These are phyloP conservation scores for Odiellus spinosus DNA, from an alignment of 2,888 invertebrate species.

Conservation along the genomic window DNA sequence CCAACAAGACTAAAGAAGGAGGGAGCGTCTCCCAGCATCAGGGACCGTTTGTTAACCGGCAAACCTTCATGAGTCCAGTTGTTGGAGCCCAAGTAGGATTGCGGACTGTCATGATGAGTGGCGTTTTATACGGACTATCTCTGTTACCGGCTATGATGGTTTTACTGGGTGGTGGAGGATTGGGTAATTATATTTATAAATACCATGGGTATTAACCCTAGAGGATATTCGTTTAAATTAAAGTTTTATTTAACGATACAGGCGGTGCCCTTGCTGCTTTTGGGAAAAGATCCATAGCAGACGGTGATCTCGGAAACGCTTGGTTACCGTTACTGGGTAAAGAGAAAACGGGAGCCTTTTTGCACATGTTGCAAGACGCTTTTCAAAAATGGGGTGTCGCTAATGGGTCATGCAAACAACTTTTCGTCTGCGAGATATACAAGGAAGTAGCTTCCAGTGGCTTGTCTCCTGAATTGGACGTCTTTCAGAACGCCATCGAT, in stretches of 20 bases:
- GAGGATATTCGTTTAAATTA: too few relatives aligned
- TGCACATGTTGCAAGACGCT: conserved; percentile 12
- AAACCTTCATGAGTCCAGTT: too few relatives aligned
- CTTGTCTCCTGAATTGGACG: conserved; percentile 12
- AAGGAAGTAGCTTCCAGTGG: conserved; percentile 12
- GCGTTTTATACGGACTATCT: conserved; percentile 14
- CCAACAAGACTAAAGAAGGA: too few relatives aligned
- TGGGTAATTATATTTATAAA: too few relatives aligned
- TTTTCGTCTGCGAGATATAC: conserved; percentile 16
- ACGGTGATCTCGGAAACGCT: conserved; percentile 1
- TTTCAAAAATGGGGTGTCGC: conserved; percentile 13
- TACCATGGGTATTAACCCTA: too few relatives aligned
- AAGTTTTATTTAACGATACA: too few relatives aligned
- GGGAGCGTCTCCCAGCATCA: too few relatives aligned
- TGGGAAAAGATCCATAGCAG: too few relatives aligned
- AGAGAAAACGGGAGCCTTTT: conserved; percentile 6
- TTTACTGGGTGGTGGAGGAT: conserved; percentile 7
- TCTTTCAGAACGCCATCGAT: conserved; percentile 13
- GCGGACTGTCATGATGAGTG: conserved; percentile 14
- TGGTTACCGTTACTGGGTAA: conserved; percentile 10
- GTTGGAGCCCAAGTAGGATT: conserved; percentile 7
- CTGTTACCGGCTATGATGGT: conserved; percentile 11
- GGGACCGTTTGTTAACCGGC: too few relatives aligned
- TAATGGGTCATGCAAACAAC: conserved; percentile 12
- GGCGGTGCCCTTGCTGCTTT: too few relatives aligned